phyloP scores from a whole-genome alignment of 2,113 vertebrate species.

The Thinocorus orbignyianus region DNA sequence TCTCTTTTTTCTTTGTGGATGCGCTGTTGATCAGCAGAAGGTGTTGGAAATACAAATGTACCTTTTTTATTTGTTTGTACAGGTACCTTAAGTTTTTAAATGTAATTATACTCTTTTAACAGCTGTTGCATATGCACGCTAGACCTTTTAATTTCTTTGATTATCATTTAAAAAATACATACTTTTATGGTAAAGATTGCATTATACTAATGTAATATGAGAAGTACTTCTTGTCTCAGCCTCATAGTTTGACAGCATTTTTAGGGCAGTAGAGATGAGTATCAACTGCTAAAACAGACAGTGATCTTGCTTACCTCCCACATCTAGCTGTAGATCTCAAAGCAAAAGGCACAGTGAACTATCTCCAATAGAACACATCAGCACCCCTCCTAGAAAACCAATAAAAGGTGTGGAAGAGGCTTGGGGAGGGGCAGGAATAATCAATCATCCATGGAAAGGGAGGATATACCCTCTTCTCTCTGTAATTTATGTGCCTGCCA shows the following conservation, averaged over 20 bases:
- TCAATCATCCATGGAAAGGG: not conserved
- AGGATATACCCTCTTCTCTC: not conserved
- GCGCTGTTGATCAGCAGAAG: not conserved
- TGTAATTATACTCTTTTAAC: not conserved
- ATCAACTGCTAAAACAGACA: not conserved
- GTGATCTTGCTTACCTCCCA: not conserved
- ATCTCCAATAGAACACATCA: not conserved
- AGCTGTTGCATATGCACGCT: not conserved
- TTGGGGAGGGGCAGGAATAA: not conserved
- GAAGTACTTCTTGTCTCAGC: not conserved
- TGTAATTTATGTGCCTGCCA: not conserved
- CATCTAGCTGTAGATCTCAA: not conserved
- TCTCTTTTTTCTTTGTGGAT: not conserved
- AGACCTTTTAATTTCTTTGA: not conserved
- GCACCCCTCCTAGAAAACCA: not conserved
- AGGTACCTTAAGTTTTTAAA: not conserved
- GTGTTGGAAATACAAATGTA: not conserved
- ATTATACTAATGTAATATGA: not conserved
- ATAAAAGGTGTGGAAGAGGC: not conserved
- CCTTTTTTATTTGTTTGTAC: not conserved
- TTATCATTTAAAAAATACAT: not conserved
- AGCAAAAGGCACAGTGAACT: not conserved
- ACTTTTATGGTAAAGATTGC: not conserved
- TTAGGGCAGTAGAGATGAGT: not conserved
- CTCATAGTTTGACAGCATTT: not conserved